These are phyloP conservation scores for Montipora capricornis DNA, from an alignment of 64 coral and sea anemone genomes.

Conservation along the genomic window DNA sequence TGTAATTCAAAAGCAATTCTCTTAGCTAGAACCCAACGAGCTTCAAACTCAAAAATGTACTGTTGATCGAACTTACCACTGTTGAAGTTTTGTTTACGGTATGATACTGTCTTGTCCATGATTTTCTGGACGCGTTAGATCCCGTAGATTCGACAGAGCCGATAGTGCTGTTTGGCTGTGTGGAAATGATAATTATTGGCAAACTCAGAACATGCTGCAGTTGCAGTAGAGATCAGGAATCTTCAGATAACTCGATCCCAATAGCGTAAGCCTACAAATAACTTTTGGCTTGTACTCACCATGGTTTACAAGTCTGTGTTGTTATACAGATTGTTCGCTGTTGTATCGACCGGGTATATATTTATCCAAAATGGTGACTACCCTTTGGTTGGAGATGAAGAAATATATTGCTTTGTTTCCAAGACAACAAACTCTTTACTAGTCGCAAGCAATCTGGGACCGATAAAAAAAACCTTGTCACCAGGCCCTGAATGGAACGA, in stretches of 20 bases:
- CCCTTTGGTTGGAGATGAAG: neutral
- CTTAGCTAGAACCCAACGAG: no score
- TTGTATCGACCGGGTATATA: neutral
- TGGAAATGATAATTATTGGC: neutral
- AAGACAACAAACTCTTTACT: slow-evolving; percentile 29
- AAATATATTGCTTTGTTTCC: slow-evolving; percentile 42
- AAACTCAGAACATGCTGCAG: neutral
- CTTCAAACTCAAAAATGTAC: neutral
- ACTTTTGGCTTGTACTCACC: neutral
- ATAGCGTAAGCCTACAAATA: neutral
- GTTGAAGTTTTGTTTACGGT: slow-evolving; percentile 97
- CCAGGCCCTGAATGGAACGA: neutral
- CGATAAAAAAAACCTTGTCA: neutral
- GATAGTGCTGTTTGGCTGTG: slow-evolving; percentile 91
- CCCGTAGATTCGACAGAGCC: slow-evolving; percentile 86
- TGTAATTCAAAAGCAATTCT: no score
- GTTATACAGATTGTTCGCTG: neutral
- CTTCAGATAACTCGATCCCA: neutral
- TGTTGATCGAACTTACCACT: slow-evolving; percentile 71
- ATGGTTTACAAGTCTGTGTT: neutral
- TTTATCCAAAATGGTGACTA: slow-evolving; percentile 2
- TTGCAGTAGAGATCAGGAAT: neutral
- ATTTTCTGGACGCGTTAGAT: slow-evolving; percentile 92
- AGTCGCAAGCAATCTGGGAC: neutral
- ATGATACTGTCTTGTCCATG: slow-evolving; percentile 91